A percentile compares a stretch with the other conserved stretches of the same genome.
Evolutionary conservation across 1,140 invertebrate genomes (phyloP).

Genomic region (Meloidogyne exigua): DNA sequence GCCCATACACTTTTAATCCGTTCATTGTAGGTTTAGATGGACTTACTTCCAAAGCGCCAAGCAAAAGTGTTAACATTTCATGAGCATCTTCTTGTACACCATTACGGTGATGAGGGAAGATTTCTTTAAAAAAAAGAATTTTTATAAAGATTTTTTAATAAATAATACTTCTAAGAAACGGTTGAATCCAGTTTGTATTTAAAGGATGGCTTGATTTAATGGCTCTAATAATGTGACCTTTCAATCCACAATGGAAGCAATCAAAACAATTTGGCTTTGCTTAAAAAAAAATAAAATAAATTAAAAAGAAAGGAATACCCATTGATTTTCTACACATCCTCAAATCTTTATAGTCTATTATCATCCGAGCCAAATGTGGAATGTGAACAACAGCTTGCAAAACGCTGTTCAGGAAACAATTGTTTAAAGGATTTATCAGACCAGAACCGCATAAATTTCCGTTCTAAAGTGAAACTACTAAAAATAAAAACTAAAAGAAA

Average conservation of each 20-base stretch:
- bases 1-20: not conserved
- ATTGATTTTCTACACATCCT: conserved; percentile 27
- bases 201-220: not conserved
- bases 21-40: conserved; percentile 22
- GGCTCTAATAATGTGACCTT: conserved; percentile 8
- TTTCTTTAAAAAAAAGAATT: conserved; percentile 27
- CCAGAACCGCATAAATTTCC: conserved; percentile 20
- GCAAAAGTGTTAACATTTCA: conserved; percentile 47
- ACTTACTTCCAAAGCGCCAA: conserved; percentile 44
- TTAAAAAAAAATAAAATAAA: not conserved
- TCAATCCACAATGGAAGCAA: conserved; percentile 30
- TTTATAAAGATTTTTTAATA: not conserved
- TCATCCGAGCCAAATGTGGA: conserved; percentile 37
- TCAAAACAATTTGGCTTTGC: not conserved
- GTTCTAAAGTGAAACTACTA: not conserved
- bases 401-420: conserved; percentile 47
- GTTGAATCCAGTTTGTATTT: conserved; percentile 22
- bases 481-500: not conserved
- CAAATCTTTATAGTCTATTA: conserved; percentile 30
- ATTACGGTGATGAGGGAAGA: conserved; percentile 37
- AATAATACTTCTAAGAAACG: conserved; percentile 21
- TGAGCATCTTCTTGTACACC: conserved; percentile 47
- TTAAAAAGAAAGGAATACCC: not conserved
- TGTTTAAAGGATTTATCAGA: conserved; percentile 33
- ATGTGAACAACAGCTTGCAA: conserved; percentile 44